phyloP scores from a whole-genome alignment of 2,113 vertebrate species.

The Piliocolobus tephrosceles region DNA sequence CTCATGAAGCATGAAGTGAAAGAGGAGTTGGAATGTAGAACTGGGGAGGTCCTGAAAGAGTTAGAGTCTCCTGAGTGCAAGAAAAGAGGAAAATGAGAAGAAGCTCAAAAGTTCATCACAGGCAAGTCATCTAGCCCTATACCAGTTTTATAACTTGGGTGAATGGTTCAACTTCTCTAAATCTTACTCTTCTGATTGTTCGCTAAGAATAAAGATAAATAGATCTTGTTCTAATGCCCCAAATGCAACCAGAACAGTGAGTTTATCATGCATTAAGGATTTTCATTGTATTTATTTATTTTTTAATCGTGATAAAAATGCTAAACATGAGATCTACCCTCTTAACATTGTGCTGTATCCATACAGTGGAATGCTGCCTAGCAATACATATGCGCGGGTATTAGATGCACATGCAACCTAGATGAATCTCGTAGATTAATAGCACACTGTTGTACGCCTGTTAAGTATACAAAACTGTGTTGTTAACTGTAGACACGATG shows the following conservation, averaged over 20 bases:
- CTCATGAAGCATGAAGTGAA: background rate
- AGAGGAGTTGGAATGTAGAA: too few relatives aligned
- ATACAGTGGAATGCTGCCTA: too few relatives aligned
- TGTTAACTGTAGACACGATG: rapidly evolving
- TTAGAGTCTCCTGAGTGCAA: too few relatives aligned
- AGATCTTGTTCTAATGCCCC: background rate
- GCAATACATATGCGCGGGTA: too few relatives aligned
- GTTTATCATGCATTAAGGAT: background rate
- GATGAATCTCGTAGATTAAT: too few relatives aligned
- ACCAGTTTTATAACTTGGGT: background rate
- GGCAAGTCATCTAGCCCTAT: background rate
- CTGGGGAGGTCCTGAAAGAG: too few relatives aligned
- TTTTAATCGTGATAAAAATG: background rate
- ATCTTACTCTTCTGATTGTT: background rate
- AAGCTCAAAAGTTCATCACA: too few relatives aligned
- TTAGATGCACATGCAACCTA: too few relatives aligned
- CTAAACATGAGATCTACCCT: background rate
- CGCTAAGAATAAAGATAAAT: background rate
- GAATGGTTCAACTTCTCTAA: background rate
- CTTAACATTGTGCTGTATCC: too few relatives aligned
- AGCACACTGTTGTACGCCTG: too few relatives aligned
- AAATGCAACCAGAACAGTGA: background rate
- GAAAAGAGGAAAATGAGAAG: background rate
- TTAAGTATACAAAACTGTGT: too few relatives aligned
- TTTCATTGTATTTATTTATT: background rate